These are phyloP conservation scores for Cygnus olor DNA, from an alignment of 2,797 vertebrate genomes.

Conservation along the genomic window DNA sequence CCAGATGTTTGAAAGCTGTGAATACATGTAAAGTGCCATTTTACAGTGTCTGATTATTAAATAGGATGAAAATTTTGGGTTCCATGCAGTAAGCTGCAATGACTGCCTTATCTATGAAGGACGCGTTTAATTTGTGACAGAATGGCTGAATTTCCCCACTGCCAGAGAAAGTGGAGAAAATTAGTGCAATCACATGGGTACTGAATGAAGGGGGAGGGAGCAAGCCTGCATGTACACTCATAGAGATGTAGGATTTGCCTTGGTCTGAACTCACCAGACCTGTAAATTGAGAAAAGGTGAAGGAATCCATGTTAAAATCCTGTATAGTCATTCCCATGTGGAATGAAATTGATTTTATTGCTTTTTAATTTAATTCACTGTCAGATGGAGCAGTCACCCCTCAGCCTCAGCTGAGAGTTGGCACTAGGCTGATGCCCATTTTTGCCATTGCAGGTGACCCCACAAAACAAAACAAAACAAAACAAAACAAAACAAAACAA, in stretches of 20 bases:
- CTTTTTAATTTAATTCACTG: neutral
- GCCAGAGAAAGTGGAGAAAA: neutral
- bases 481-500: no score
- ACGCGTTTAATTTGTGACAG: slow-evolving; percentile 26
- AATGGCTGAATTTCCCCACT: neutral
- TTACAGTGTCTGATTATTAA: slow-evolving; percentile 47
- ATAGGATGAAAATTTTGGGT: slow-evolving; percentile 32
- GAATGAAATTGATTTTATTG: neutral
- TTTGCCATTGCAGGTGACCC: neutral
- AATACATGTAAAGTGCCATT: slow-evolving; percentile 53
- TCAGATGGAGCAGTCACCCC: neutral
- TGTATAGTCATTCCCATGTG: neutral
- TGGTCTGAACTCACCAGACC: neutral
- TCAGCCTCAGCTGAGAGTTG: neutral
- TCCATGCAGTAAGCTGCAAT: slow-evolving; percentile 33
- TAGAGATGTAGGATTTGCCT: neutral
- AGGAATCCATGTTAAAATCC: neutral
- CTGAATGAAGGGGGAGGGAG: neutral
- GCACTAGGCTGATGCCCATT: neutral
- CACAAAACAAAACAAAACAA: no score
- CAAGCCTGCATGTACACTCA: neutral
- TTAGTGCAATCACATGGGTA: neutral
- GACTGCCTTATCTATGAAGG: slow-evolving; percentile 28
- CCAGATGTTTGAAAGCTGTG: slow-evolving; percentile 57
- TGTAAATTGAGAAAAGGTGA: neutral